phyloP scores from a whole-genome alignment of 2,888 invertebrate genomes.

The Cantharis nigra region DNA sequence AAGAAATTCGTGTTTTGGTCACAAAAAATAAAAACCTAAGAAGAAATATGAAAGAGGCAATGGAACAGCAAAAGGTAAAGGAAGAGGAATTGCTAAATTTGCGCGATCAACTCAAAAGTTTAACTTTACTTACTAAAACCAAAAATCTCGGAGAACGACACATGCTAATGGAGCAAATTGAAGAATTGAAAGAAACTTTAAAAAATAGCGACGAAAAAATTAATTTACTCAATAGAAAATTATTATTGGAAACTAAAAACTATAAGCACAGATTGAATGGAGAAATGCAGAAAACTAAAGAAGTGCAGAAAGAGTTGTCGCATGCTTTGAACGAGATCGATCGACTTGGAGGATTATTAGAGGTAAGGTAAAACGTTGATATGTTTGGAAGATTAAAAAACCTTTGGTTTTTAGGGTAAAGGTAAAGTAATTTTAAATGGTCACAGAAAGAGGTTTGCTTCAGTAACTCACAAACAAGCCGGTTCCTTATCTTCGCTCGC shows the following conservation, averaged over 20 bases:
- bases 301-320: conserved; percentile 69
- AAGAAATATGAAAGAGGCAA: conserved; percentile 65
- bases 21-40: conserved; percentile 71
- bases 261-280: conserved; percentile 70
- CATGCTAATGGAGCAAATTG: conserved; percentile 68
- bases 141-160: conserved; percentile 76
- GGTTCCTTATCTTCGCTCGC: conserved; percentile 15
- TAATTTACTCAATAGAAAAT: conserved; percentile 68
- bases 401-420: conserved; percentile 29
- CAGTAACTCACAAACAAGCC: conserved; percentile 5
- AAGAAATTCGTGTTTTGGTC: conserved; percentile 75
- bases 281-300: conserved; percentile 73
- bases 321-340: conserved; percentile 66
- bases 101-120: conserved; percentile 72
- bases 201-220: conserved; percentile 68
- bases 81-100: conserved; percentile 69
- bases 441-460: conserved; percentile 10
- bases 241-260: conserved; percentile 75
- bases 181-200: conserved; percentile 60
- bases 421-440: conserved; percentile 9
- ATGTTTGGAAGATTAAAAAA: background rate
- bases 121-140: conserved; percentile 72
- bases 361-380: conserved; percentile 53
- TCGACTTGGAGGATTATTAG: conserved; percentile 63
- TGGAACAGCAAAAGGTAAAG: conserved; percentile 68